Evolutionary conservation across 2,113 vertebrate genomes (phyloP), one percentile per base, ranked within the genome.

Genomic region (Picathartes gymnocephalus): DNA sequence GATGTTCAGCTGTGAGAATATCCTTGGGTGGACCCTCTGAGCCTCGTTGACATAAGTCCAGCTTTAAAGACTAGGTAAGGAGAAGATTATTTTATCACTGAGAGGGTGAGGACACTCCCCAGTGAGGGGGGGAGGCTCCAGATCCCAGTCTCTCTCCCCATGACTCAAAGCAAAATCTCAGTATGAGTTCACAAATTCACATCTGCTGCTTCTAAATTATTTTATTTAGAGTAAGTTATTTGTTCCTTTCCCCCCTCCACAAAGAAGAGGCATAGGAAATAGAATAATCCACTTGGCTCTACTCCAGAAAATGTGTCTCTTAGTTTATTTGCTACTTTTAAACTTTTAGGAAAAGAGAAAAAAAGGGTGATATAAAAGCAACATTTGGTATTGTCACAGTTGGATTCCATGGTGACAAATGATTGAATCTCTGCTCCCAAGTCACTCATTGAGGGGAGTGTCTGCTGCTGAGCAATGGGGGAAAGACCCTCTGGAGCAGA

Each of bases 21-120:
- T 82, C 51, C 24, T 87, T 89, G 95, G 81, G 90, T 89, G 92
- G 84, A 76, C 76, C 66, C 87, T 78, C 61, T 70, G 61, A 71
- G 37, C 44, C 78, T 90, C 15, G 7, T 53, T 93, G 88, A 88
- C 14, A 1, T 53, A 60, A 94, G 3, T 69, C 58, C 22, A 66
- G 64, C 33, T 89, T 76, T 56, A 33, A 57, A 81, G 85, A 23
- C 24, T 87, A 91, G 40, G 90, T 80, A 76, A 69, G 25, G 10
- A 42, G n/a, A 81, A 65, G 27, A 93, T 88, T 57, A 72, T 88
- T 91, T 96, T 82, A 8, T 56, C 48, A 72, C 40, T 82, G 88
- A 72, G 61, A 87, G 66, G 18, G 56, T 61, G 81, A 96, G 73
- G 60, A 86, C 69, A 68, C 60, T 87, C 84, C 87, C 77, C 65